Conservation (phyloP, 2,113 vertebrate genomes). For the Pedetes capensis region DNA sequence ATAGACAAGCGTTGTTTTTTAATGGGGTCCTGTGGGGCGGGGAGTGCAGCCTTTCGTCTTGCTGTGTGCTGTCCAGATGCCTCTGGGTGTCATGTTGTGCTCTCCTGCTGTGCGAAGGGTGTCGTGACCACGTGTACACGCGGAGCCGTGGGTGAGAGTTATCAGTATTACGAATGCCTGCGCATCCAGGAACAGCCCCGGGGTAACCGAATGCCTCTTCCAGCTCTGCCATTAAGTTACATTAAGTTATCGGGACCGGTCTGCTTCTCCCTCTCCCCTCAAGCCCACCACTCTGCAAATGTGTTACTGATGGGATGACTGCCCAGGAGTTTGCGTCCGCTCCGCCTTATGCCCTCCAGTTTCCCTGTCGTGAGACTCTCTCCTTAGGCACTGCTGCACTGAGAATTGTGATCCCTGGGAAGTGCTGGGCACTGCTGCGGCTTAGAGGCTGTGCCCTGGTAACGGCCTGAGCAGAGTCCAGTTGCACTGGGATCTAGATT, state of each 20-base stretch:
- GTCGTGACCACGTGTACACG: constrained; percentile 58
- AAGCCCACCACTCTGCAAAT: not conserved
- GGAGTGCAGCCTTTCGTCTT: constrained; percentile 59
- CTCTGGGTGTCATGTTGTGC: constrained; percentile 70
- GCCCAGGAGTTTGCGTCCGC: not conserved
- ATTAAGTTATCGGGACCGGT: constrained; percentile 84
- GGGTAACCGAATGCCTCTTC: constrained; percentile 74
- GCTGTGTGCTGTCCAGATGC: constrained; percentile 65
- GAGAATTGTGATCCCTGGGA: not conserved
- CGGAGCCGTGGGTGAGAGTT: constrained; percentile 73
- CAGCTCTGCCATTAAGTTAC: constrained; percentile 84
- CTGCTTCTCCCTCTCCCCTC: constrained; percentile 75
- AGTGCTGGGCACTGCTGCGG: not conserved
- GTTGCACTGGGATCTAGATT: not conserved
- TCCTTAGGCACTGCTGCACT: constrained; percentile 47
- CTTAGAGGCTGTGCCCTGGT: not conserved
- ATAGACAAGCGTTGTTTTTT: constrained; percentile 71
- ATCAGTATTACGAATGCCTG: constrained; percentile 83
- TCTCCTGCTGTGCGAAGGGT: constrained; percentile 73
- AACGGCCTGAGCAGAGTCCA: not conserved
- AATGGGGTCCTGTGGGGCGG: constrained; percentile 54
- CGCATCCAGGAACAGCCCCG: constrained; percentile 74
- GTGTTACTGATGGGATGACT: not conserved
- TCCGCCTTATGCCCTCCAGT: constrained; percentile 18
- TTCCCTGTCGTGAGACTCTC: not conserved